These are phyloP conservation scores for Tetragonula clypearis DNA, from an alignment of 1,140 invertebrate genomes.

Conservation along the genomic window DNA sequence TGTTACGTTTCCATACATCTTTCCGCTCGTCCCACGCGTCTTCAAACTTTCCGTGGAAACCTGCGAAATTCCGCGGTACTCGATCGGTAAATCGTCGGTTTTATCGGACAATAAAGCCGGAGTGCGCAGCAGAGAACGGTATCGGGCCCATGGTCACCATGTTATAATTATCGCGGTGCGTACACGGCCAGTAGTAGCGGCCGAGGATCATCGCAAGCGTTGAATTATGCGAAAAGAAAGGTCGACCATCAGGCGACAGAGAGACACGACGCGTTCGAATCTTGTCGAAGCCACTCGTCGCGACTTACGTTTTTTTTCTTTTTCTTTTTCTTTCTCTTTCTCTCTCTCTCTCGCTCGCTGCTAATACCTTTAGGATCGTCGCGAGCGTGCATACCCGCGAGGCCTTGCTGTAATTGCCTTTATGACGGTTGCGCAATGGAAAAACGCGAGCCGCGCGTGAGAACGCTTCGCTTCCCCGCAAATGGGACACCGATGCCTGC, in stretches of 20 bases:
- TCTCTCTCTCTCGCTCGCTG: too few species aligned
- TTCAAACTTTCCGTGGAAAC: too few species aligned
- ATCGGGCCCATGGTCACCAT: conserved; percentile 43
- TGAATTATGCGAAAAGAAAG: neutral
- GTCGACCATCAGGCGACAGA: neutral
- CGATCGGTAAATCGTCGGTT: neutral
- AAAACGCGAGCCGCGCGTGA: neutral
- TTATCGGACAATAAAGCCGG: neutral
- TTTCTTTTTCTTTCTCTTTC: too few species aligned
- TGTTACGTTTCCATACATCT: too few species aligned
- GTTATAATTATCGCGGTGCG: conserved; percentile 28
- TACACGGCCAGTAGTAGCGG: neutral
- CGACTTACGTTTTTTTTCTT: neutral
- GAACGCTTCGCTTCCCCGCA: neutral
- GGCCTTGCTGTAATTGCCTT: conserved; percentile 2
- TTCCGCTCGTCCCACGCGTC: too few species aligned
- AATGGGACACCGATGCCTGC: neutral
- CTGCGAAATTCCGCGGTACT: too few species aligned
- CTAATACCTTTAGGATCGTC: neutral
- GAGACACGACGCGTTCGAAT: neutral
- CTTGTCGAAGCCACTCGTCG: neutral
- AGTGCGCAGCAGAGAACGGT: neutral
- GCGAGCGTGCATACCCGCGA: neutral
- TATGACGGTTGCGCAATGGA: conserved; percentile 31
- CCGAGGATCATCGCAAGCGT: neutral